phyloP scores from a whole-genome alignment of 2,113 vertebrate species.

The Epinephelus lanceolatus region DNA sequence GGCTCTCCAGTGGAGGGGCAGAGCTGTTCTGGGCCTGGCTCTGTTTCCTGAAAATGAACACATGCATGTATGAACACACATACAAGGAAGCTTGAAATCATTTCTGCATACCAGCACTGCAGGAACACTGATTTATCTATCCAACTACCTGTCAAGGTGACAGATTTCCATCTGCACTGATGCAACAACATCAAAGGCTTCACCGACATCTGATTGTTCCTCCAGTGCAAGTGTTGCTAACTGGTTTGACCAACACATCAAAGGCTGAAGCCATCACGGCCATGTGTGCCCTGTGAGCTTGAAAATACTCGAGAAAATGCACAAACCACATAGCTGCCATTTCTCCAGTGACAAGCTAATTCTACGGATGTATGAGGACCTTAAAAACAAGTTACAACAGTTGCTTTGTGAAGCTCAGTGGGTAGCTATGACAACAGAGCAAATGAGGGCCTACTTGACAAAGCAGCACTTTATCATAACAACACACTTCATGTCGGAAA shows the following conservation, averaged over 20 bases:
- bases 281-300: background rate
- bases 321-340: constrained; percentile 11
- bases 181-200: background rate
- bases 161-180: background rate
- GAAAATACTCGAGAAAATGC: background rate
- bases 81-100: background rate
- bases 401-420: constrained; percentile 47
- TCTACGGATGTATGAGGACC: constrained; percentile 23
- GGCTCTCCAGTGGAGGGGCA: constrained; percentile 84
- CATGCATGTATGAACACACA: background rate
- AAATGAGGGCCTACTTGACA: constrained; percentile 47
- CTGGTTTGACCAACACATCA: constrained; percentile 1
- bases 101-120: background rate
- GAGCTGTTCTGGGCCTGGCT: constrained; percentile 86
- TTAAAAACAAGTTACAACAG: constrained; percentile 40
- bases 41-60: constrained; percentile 87
- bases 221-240: background rate
- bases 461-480: constrained; percentile 39
- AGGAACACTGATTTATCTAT: background rate
- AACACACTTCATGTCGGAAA: background rate
- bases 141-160: background rate
- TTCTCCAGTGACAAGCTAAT: constrained; percentile 27
- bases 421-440: constrained; percentile 62
- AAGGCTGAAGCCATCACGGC: background rate
- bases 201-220: background rate